These are phyloP conservation scores for Eupleurogrammus muticus DNA, from an alignment of 2,797 vertebrate species.

Conservation along the genomic window DNA sequence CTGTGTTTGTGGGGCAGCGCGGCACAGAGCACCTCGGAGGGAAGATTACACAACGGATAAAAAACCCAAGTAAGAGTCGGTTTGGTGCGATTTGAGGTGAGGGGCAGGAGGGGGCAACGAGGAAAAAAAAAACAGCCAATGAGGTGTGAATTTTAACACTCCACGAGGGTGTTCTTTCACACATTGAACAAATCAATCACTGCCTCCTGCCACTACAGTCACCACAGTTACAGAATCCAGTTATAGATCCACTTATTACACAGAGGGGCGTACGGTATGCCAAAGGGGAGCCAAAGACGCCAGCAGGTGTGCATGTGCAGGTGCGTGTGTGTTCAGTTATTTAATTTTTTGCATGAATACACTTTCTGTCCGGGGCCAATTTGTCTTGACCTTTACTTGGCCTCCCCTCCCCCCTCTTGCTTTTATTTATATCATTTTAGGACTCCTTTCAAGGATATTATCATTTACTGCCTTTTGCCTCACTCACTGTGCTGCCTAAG, in stretches of 20 bases:
- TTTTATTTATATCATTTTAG: constrained; percentile 76
- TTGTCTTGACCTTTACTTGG: constrained; percentile 70
- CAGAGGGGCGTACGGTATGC: background rate
- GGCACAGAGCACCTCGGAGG: constrained; percentile 1
- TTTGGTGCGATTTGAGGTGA: background rate
- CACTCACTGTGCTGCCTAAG: constrained; percentile 62
- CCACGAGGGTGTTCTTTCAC: constrained; percentile 65
- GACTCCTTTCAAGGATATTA: constrained; percentile 78
- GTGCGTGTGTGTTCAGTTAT: constrained; percentile 1
- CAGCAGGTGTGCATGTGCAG: constrained; percentile 22
- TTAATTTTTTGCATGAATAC: constrained; percentile 29
- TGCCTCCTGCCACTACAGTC: constrained; percentile 26
- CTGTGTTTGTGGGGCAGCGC: background rate
- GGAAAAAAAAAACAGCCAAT: constrained; percentile 18
- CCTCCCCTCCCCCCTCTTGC: constrained; percentile 33
- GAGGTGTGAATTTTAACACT: constrained; percentile 74
- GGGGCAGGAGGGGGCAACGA: background rate
- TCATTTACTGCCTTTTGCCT: constrained; percentile 77
- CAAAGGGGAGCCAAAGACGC: background rate
- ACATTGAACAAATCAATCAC: constrained; percentile 66
- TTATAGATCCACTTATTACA: constrained; percentile 13
- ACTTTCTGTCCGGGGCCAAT: constrained; percentile 46
- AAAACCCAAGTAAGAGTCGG: constrained; percentile 3
- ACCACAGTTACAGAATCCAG: background rate
- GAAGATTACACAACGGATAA: constrained; percentile 20